Evolutionary conservation across 2,888 invertebrate genomes (phyloP).

Genomic region (Pachydiplax longipennis): DNA sequence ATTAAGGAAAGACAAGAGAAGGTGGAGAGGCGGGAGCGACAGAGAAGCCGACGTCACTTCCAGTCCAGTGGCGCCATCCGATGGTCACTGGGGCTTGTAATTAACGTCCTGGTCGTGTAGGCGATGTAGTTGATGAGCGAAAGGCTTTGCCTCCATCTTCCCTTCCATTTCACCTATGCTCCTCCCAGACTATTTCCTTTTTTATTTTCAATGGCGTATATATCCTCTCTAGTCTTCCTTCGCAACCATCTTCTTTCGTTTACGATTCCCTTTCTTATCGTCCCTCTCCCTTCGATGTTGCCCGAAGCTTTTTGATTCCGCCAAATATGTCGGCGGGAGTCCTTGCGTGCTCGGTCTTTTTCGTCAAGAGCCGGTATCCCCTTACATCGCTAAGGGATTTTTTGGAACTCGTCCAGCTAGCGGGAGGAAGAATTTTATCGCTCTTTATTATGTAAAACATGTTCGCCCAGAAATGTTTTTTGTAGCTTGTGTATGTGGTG

Average conservation of each 20-base stretch:
- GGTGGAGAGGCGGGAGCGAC: background rate
- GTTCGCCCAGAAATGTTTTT: conserved; percentile 33
- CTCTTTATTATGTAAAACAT: conserved; percentile 45
- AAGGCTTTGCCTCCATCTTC: background rate
- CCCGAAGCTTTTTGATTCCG: conserved; percentile 12
- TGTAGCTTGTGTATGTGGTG: conserved; percentile 43
- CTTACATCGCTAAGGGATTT: conserved; percentile 37
- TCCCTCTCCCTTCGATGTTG: conserved; percentile 1
- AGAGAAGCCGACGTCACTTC: conserved; percentile 37
- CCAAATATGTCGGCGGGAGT: conserved; percentile 39
- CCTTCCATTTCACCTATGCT: background rate
- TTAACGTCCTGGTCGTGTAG: conserved; percentile 40
- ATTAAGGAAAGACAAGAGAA: background rate
- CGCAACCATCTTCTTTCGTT: background rate
- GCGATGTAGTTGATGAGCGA: conserved; percentile 37
- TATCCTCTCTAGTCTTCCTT: background rate
- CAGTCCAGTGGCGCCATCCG: conserved; percentile 16
- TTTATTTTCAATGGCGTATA: background rate
- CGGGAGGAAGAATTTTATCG: conserved; percentile 41
- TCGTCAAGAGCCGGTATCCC: conserved; percentile 33
- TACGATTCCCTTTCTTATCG: background rate
- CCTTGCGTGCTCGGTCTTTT: conserved; percentile 41
- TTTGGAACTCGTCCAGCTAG: conserved; percentile 40
- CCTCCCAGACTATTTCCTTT: background rate
- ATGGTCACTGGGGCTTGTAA: conserved; percentile 34